Base-by-base conservation (phyloP, 1,140 invertebrate genomes). In the Cydia strobilella region DNA sequence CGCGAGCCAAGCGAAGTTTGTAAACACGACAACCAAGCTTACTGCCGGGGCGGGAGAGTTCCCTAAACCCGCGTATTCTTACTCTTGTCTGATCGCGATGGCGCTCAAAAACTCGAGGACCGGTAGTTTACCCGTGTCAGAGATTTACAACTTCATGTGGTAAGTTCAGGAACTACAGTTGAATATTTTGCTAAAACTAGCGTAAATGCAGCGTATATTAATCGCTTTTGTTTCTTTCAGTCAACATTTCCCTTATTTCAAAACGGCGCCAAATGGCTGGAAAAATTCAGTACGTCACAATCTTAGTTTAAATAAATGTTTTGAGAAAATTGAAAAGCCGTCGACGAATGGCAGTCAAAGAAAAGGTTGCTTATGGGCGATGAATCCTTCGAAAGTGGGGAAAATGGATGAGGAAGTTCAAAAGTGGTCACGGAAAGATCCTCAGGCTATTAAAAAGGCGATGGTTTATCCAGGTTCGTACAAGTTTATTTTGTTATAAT, bases 81-180 rank as follows among this genome's bases (percentile, higher is more conserved):
- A 99, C 86, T 99, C 98, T 42, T 99, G 98, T 93, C 94, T 99
- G 75, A 99, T 99, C 85, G 98, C 98, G 1, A 97, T 99, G 96
- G 98, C 99, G 2, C 93, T 99, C 69, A 99, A 99, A 93, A 99
- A 99, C 89, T 99, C 98, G 72, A 95, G 96, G 80, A 97, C 96
- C 73, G 98, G 98, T 66, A 98, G 97, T 83, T 92, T 99, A 81
- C 98, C 98, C 2, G 98, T 99, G 7, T 99, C 98, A 7, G 98
- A 99, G 94, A 99, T 99, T 78, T 99, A 99, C 90, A 98, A 98
- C 90, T 99, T 99, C 88, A 99, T 99, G 96, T 99, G 97, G 97
- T 98, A 94, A 96, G 96, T 95, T 71, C 25, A n/a, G 51, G 51
- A 54, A 5, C 12, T 69, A 5, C 27, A 23, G 10, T 45, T 13